Evolutionary conservation across 2,797 vertebrate species (phyloP).

Genomic region (Sphenodon punctatus): DNA sequence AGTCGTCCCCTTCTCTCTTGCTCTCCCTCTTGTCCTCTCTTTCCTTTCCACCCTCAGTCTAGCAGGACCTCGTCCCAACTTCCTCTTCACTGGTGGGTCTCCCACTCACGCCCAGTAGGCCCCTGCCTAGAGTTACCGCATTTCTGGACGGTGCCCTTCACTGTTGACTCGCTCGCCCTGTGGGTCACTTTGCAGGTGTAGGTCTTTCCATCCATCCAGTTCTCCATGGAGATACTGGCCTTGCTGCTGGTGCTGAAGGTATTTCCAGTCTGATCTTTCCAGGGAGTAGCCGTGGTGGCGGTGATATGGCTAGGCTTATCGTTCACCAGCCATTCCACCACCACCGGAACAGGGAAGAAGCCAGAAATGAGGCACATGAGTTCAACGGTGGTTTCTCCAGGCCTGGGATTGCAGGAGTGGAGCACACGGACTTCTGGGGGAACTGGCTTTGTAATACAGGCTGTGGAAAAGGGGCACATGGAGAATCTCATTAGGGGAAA

Average conservation of each 20-base stretch:
- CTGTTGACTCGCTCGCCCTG: fast-evolving
- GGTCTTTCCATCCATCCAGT: neutral
- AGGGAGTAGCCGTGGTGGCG: neutral
- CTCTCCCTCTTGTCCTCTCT: neutral
- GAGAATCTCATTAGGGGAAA: neutral
- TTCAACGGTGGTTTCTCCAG: neutral
- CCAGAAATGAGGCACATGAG: slow-evolving; percentile 30
- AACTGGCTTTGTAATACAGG: fast-evolving
- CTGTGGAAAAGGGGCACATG: neutral
- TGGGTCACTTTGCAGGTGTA: slow-evolving; percentile 44
- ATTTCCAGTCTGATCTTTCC: neutral
- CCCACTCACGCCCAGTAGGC: neutral
- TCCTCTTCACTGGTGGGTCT: neutral
- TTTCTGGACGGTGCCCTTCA: neutral
- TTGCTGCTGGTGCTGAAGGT: slow-evolving; percentile 16
- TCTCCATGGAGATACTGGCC: slow-evolving; percentile 17
- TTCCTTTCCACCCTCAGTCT: neutral
- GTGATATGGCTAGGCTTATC: fast-evolving
- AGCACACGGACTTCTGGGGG: neutral
- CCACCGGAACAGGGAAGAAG: neutral
- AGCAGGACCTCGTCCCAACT: neutral
- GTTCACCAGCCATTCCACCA: slow-evolving; percentile 28
- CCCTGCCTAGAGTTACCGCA: neutral
- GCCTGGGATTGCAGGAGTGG: slow-evolving; percentile 22
- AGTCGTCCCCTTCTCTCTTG: too few species aligned